Evolutionary conservation across 2,113 vertebrate genomes (phyloP).

Genomic region (Sterrhoptilus dennistouni): DNA sequence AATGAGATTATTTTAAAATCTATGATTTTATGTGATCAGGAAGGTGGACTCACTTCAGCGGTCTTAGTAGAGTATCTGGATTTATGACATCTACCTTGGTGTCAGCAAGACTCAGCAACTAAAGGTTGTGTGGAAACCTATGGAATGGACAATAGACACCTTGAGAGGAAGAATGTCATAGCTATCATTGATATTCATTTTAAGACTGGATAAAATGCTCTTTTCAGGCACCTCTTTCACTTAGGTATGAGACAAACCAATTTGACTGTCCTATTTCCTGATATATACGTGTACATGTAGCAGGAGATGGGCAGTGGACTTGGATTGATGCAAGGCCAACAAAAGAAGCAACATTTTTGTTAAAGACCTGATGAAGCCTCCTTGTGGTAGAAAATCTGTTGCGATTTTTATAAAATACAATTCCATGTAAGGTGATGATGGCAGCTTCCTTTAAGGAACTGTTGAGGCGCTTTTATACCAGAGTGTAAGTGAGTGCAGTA

Average conservation of each 20-base stretch:
- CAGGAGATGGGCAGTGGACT: not conserved
- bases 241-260: not conserved
- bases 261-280: not conserved
- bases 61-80: not conserved
- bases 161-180: not conserved
- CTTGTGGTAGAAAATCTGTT: not conserved
- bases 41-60: not conserved
- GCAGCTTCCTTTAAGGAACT: not conserved
- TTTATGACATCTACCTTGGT: not conserved
- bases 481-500: not conserved
- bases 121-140: not conserved
- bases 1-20: not conserved
- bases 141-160: not conserved
- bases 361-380: not conserved
- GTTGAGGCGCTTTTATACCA: not conserved
- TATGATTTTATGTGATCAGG: not conserved
- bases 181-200: not conserved
- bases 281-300: not conserved
- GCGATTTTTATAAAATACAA: not conserved
- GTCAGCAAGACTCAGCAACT: not conserved
- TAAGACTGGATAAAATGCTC: not conserved
- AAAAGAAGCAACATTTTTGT: not conserved
- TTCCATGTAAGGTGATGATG: not conserved
- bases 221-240: not conserved
- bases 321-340: not conserved